A percentile compares a stretch with the other conserved stretches of the same genome.
These are phyloP conservation scores for Dolichoris vasculosae DNA, from an alignment of 1,140 invertebrate genomes.

Conservation along the genomic window DNA sequence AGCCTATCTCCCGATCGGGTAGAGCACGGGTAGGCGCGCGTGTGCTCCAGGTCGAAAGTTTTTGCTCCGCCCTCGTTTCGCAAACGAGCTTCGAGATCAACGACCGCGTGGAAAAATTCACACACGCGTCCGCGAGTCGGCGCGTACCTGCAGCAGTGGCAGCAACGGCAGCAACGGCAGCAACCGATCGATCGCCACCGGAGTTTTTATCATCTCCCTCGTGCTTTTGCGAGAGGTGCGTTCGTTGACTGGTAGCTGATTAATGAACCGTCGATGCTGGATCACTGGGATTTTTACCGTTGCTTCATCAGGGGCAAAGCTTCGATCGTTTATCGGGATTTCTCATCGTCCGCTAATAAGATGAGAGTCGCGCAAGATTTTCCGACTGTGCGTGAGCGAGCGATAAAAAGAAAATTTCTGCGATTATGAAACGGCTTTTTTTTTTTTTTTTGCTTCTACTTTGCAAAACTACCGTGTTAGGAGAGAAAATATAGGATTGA, in stretches of 20 bases:
- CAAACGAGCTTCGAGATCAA: slow-evolving; percentile 46
- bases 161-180: background rate
- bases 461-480: background rate
- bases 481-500: background rate
- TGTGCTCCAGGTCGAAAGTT: slow-evolving; percentile 45
- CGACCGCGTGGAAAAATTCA: slow-evolving; percentile 54
- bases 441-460: too few species aligned
- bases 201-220: background rate
- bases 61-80: slow-evolving; percentile 51
- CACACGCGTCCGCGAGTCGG: background rate
- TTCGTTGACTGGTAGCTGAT: background rate
- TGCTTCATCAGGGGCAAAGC: background rate
- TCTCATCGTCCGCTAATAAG: too few species aligned
- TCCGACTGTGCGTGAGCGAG: background rate
- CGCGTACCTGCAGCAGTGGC: background rate
- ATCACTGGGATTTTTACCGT: background rate
- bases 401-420: background rate
- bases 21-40: slow-evolving; percentile 22
- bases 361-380: too few species aligned
- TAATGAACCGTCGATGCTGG: background rate
- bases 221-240: background rate
- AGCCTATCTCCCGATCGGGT: slow-evolving; percentile 25
- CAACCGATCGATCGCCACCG: background rate
- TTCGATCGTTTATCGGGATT: too few species aligned
- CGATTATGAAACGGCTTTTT: background rate